Evolutionary conservation across 2,888 invertebrate genomes (phyloP).

Genomic region (Trissolcus brochymenae): DNA sequence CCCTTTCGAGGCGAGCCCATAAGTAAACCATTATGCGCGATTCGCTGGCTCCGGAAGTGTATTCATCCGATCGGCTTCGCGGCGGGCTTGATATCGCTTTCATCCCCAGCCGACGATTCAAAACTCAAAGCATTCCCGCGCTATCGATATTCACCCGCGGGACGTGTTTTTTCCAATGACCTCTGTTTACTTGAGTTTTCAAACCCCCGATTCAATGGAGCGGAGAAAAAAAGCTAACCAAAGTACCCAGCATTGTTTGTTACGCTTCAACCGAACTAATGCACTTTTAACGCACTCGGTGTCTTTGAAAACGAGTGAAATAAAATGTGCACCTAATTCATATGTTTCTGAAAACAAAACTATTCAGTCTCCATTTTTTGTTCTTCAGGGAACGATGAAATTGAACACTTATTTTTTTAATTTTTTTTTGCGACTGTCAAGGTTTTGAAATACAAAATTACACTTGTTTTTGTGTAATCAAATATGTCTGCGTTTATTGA

Average conservation of each 20-base stretch:
- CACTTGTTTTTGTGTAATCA: too few species aligned
- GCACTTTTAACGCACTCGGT: slow-evolving; percentile 12
- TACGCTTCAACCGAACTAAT: slow-evolving; percentile 11
- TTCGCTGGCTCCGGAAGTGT: slow-evolving; percentile 51
- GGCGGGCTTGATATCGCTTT: slow-evolving; percentile 52
- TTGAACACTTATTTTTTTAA: too few species aligned
- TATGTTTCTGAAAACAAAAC: not conserved
- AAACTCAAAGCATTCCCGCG: slow-evolving; percentile 41
- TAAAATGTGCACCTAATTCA: slow-evolving; percentile 11
- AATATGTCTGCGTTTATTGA: too few species aligned
- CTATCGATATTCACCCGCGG: slow-evolving; percentile 36
- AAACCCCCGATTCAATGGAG: slow-evolving; percentile 20
- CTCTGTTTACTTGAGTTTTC: slow-evolving; percentile 40
- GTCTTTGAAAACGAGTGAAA: not conserved
- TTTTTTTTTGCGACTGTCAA: too few species aligned
- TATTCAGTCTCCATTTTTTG: too few species aligned
- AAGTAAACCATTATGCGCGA: slow-evolving; percentile 58
- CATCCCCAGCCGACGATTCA: slow-evolving; percentile 36
- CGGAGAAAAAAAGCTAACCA: slow-evolving; percentile 16
- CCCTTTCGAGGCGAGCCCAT: slow-evolving; percentile 45
- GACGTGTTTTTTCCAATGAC: slow-evolving; percentile 32
- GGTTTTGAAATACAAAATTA: too few species aligned
- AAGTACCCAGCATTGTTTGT: slow-evolving; percentile 22
- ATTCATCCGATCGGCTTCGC: slow-evolving; percentile 53
- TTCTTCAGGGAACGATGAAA: too few species aligned